phyloP scores from a whole-genome alignment of 2,888 invertebrate genomes.

The Rhogogaster chlorosoma region DNA sequence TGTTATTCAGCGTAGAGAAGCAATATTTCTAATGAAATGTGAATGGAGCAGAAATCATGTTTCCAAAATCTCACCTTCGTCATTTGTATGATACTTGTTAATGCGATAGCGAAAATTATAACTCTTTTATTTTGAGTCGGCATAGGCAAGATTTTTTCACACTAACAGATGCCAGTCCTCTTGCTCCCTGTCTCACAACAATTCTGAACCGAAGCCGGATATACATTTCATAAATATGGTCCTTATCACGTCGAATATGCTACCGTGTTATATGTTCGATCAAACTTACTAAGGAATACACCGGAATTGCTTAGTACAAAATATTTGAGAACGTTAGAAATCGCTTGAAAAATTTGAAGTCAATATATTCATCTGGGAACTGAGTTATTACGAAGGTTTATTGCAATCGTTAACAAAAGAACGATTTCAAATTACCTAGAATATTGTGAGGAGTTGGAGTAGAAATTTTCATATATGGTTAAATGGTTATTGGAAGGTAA shows the following conservation, averaged over 20 bases:
- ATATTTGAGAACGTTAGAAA: not conserved
- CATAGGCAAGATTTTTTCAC: not conserved
- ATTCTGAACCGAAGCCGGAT: not conserved
- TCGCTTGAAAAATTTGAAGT: not conserved
- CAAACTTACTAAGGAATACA: not conserved
- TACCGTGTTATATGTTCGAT: not conserved
- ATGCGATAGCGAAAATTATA: not conserved
- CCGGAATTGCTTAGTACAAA: not conserved
- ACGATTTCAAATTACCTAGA: not conserved
- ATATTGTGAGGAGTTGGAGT: not conserved
- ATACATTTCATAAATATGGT: not conserved
- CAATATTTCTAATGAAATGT: not conserved
- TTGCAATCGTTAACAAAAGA: not conserved
- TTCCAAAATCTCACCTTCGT: not conserved
- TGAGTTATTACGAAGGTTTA: not conserved
- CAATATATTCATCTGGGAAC: too few relatives aligned
- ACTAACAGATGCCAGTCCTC: not conserved
- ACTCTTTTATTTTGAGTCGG: not conserved
- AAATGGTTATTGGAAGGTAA: not conserved
- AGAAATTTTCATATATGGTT: not conserved
- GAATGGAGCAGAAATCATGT: not conserved
- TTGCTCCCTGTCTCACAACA: not conserved
- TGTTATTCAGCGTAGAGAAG: not conserved
- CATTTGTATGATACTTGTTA: not conserved
- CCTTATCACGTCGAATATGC: not conserved